These are phyloP conservation scores for Nylanderia fulva DNA, from an alignment of 1,140 invertebrate genomes.

Conservation along the genomic window DNA sequence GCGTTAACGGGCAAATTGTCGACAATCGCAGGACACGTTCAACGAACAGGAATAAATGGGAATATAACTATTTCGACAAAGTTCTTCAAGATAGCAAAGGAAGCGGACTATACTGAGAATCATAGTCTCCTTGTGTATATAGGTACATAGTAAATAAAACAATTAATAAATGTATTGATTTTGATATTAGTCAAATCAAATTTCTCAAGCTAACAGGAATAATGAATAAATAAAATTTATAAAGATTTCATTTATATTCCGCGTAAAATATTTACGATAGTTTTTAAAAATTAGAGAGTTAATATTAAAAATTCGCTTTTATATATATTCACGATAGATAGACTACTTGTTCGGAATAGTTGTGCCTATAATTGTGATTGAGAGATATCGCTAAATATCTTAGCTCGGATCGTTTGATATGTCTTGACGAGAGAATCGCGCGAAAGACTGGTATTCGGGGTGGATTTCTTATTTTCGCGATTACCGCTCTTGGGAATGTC, in stretches of 20 bases:
- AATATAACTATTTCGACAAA: not conserved
- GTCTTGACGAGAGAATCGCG: not conserved
- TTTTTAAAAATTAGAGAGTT: too few relatives aligned
- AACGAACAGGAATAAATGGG: not conserved
- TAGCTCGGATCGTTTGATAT: slow-evolving; percentile 10
- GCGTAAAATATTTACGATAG: too few relatives aligned
- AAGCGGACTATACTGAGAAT: not conserved
- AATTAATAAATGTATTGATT: not conserved
- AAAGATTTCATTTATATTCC: not conserved
- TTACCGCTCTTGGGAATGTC: slow-evolving; percentile 57
- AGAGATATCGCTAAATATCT: slow-evolving; percentile 28
- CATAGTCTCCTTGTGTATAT: not conserved
- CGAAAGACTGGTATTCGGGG: slow-evolving; percentile 23
- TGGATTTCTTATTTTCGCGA: slow-evolving; percentile 60
- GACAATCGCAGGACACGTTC: slow-evolving; percentile 5
- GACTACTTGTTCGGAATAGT: not conserved
- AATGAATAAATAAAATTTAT: not conserved
- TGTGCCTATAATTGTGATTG: not conserved
- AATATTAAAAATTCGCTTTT: too few relatives aligned
- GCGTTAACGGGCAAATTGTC: slow-evolving; percentile 23
- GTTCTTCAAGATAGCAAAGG: not conserved
- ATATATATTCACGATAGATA: not conserved
- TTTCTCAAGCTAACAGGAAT: too few relatives aligned
- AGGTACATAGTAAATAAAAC: not conserved
- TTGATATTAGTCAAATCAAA: not conserved